Percentiles rank a stretch among this genome's conserved stretches.
These are phyloP conservation scores for Cremastinae sp. DNA, from an alignment of 2,888 invertebrate genomes.

Conservation along the genomic window DNA sequence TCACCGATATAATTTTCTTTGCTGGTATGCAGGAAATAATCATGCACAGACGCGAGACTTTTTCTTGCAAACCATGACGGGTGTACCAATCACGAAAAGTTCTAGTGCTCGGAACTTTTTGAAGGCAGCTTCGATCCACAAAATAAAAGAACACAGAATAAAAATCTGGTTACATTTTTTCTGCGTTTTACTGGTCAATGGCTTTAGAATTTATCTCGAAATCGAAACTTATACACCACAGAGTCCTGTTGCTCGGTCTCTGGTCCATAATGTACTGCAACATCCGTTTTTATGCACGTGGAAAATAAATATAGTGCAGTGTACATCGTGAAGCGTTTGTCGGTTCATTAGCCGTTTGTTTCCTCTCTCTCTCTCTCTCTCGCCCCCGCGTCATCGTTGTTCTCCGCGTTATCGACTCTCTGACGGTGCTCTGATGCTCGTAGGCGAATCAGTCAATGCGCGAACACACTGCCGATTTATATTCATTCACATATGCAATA, in stretches of 20 bases:
- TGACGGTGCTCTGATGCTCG: conserved; percentile 49
- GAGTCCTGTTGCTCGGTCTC: conserved; percentile 33
- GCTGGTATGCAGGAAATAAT: conserved; percentile 47
- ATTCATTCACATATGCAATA: conserved; percentile 6
- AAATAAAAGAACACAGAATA: neutral
- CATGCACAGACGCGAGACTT: conserved; percentile 35
- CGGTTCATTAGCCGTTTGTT: conserved; percentile 39
- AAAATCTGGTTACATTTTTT: neutral
- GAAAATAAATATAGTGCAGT: neutral
- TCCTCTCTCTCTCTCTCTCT: conserved; percentile 1
- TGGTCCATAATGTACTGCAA: conserved; percentile 37
- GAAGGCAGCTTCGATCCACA: neutral
- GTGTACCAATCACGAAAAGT: too few species aligned
- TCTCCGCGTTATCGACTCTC: conserved; percentile 47
- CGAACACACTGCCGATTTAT: conserved; percentile 18
- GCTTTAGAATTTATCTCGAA: neutral
- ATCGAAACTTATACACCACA: conserved; percentile 17
- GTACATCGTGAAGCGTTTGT: conserved; percentile 17
- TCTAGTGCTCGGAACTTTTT: too few species aligned
- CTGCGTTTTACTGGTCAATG: neutral
- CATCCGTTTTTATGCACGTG: conserved; percentile 49
- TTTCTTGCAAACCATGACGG: conserved; percentile 49
- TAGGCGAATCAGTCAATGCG: too few species aligned
- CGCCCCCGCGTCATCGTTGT: conserved; percentile 30
- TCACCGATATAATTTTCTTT: conserved; percentile 58